phyloP scores from a whole-genome alignment of 2,888 invertebrate species.

The Linnaemya vulpina region DNA sequence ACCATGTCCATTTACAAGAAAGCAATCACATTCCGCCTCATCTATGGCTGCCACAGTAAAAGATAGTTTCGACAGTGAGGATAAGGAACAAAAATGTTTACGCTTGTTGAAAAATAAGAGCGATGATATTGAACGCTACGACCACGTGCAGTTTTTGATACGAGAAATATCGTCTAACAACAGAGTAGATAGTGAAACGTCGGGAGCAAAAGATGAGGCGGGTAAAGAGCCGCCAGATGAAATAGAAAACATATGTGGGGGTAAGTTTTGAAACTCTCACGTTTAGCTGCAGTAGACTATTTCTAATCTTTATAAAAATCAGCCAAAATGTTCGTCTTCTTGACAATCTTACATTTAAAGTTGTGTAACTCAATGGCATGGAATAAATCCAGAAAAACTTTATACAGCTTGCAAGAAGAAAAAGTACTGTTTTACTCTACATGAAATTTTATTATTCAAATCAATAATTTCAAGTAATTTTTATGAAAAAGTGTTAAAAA shows the following conservation, averaged over 20 bases:
- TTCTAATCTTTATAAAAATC: too few species aligned
- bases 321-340: too few species aligned
- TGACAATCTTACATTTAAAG: too few species aligned
- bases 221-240: slow-evolving; percentile 80
- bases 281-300: too few species aligned
- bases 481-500: too few species aligned
- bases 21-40: slow-evolving; percentile 71
- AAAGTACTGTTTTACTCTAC: too few species aligned
- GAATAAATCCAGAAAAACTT: too few species aligned
- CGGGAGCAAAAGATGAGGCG: slow-evolving; percentile 80
- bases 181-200: slow-evolving; percentile 86
- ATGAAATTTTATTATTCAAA: too few species aligned
- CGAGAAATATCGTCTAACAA: slow-evolving; percentile 88
- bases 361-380: too few species aligned
- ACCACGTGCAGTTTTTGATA: slow-evolving; percentile 96
- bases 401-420: too few species aligned
- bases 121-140: slow-evolving; percentile 85
- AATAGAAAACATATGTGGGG: slow-evolving; percentile 82
- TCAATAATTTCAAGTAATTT: too few species aligned
- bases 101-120: slow-evolving; percentile 82
- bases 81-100: slow-evolving; percentile 80
- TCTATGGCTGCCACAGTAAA: slow-evolving; percentile 65
- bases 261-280: too few species aligned
- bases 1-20: slow-evolving; percentile 73
- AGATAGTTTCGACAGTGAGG: slow-evolving; percentile 77